A percentile compares a stretch with the other conserved stretches of the same genome.
Conservation (phyloP, 2,888 invertebrate genomes). For the Drosophila picticornis region DNA sequence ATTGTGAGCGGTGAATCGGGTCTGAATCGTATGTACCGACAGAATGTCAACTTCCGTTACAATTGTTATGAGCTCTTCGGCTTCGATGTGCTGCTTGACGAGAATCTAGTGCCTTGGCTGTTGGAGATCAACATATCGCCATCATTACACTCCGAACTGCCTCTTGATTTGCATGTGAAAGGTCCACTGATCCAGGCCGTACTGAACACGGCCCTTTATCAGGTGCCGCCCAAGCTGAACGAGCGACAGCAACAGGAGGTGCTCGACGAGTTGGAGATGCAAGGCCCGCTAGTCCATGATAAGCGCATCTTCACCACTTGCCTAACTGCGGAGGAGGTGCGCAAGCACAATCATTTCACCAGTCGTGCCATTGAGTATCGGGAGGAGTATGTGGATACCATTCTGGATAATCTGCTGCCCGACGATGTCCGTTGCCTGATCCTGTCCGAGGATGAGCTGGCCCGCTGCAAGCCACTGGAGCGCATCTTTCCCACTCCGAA, state of each 20-base stretch:
- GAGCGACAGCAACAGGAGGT: slow-evolving; percentile 83
- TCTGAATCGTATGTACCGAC: slow-evolving; percentile 90
- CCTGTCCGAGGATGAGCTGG: slow-evolving; percentile 94
- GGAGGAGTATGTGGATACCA: slow-evolving; percentile 88
- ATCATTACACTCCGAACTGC: slow-evolving; percentile 94
- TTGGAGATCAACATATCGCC: slow-evolving; percentile 97
- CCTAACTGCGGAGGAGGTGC: slow-evolving; percentile 89
- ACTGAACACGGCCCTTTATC: slow-evolving; percentile 96
- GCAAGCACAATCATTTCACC: slow-evolving; percentile 86
- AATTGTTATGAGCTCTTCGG: slow-evolving; percentile 98
- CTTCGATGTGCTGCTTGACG: slow-evolving; percentile 96
- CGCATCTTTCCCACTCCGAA: slow-evolving; percentile 93
- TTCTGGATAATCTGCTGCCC: slow-evolving; percentile 93
- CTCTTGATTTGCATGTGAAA: slow-evolving; percentile 96
- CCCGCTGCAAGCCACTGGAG: slow-evolving; percentile 89
- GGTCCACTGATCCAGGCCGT: slow-evolving; percentile 95
- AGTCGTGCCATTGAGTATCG: slow-evolving; percentile 83
- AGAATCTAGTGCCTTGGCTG: slow-evolving; percentile 96
- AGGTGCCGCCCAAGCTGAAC: slow-evolving; percentile 86
- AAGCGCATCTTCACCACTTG: slow-evolving; percentile 89
- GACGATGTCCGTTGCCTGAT: slow-evolving; percentile 95
- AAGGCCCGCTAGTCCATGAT: slow-evolving; percentile 88
- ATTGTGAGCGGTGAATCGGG: slow-evolving; percentile 94
- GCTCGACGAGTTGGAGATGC: slow-evolving; percentile 79
- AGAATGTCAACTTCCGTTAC: slow-evolving; percentile 92